Conservation (phyloP, 2,113 vertebrate species). For the Ariopsis seemanni region DNA sequence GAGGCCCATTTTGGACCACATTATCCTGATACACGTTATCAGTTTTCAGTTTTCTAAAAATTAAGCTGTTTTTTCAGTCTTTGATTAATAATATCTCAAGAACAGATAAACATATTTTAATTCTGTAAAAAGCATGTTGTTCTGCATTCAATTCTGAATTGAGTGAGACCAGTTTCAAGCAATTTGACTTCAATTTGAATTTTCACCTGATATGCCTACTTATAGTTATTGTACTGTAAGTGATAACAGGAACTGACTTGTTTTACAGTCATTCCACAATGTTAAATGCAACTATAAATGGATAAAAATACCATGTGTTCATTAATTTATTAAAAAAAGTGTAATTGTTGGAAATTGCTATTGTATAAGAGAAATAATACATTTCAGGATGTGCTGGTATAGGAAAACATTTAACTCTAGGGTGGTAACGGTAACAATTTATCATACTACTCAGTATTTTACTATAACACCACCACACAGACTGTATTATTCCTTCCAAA, state of each 20-base stretch:
- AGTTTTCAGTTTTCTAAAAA: no score
- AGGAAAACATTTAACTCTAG: neutral
- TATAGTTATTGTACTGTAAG: neutral
- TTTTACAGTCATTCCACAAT: neutral
- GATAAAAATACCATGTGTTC: neutral
- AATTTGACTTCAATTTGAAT: no score
- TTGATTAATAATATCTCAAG: no score
- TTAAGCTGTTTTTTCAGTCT: no score
- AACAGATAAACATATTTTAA: no score
- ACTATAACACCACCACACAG: neutral
- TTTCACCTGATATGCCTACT: no score
- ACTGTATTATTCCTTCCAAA: neutral
- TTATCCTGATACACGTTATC: no score
- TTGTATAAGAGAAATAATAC: neutral
- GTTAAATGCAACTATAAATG: neutral
- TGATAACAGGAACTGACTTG: neutral
- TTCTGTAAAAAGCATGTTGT: no score
- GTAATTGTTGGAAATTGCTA: neutral
- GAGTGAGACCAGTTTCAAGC: no score
- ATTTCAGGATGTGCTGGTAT: neutral
- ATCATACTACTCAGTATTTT: neutral
- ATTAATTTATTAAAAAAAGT: neutral
- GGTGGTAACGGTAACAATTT: no score
- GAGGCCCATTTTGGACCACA: no score
- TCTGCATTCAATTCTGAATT: no score